Base-by-base conservation (phyloP, 2,888 invertebrate species). In the Nemotelus nigrinus region DNA sequence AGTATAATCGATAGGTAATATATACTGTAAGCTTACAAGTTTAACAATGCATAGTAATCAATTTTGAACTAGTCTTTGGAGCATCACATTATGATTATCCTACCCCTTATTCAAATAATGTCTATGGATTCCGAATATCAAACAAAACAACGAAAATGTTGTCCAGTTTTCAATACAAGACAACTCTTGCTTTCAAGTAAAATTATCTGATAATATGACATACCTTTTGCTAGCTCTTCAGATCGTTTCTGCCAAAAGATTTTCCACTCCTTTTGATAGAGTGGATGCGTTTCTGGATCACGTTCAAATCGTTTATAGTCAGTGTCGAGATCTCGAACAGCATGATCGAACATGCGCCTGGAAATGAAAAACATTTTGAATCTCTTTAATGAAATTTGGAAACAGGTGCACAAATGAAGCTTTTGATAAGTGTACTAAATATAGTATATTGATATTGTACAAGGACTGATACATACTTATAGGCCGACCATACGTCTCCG, bases 211-310 rank as follows among this genome's bases (percentile, higher is more conserved):
- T 25, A 25, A 43, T 57, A n/a, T 3, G 41, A 77, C 77, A 72
- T 70, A 79, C 80, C 79, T 44, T 68, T 48, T 48, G 83, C 80
- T 64, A 94, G 88, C 85, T 94, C 93, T 84, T 93, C 93, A 84
- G 93, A 94, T 1, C 94, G 90, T 45, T 90, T 89, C 83, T 94
- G 94, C 95, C 96, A 96, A 86, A 95, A 96, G 84, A 92, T 92
- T 84, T 94, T 94, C 96, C 96, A 96, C 84, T 96, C 95, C 65
- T 93, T 93, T 0, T 93, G 93, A 84, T 96, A 96, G 5, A 91
- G 89, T 0, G 96, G 95, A 87, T 96, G 95, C 81, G 93, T 93
- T 84, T 96, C 95, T 0, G 96, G 96, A 83, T 94, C 93, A 83
- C 92, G 92, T 83, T 82, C 82, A 78, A 84, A 86, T 3, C 82